These are phyloP conservation scores for Nephrotoma guestfalica DNA, from an alignment of 2,888 invertebrate genomes.

Conservation along the genomic window DNA sequence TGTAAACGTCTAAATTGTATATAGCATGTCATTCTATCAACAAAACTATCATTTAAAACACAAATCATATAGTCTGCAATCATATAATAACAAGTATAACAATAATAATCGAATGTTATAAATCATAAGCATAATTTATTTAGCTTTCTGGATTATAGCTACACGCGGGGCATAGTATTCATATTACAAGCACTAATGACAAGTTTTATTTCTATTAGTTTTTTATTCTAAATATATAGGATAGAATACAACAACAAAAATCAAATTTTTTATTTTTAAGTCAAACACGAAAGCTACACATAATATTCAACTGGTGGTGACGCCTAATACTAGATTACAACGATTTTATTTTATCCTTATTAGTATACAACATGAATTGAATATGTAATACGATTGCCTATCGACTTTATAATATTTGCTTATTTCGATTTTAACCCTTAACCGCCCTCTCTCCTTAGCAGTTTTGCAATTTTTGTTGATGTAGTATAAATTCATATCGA, in stretches of 20 bases:
- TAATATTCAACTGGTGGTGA: background rate
- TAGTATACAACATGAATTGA: too few species aligned
- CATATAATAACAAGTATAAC: background rate
- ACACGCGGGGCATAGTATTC: too few species aligned
- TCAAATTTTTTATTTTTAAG: background rate
- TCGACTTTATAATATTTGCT: too few species aligned
- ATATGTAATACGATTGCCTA: too few species aligned
- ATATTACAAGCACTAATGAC: background rate
- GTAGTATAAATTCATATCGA: too few species aligned
- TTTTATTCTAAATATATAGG: background rate
- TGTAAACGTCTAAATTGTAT: background rate
- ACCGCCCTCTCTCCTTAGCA: too few species aligned
- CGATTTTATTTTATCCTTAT: too few species aligned
- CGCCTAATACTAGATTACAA: background rate
- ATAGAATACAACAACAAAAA: background rate
- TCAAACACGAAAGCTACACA: background rate
- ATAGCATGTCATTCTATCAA: background rate
- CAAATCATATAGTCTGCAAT: background rate
- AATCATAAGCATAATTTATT: background rate
- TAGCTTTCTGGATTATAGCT: background rate
- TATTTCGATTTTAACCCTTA: too few species aligned
- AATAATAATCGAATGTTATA: background rate
- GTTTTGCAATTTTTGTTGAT: too few species aligned
- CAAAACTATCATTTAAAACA: background rate
- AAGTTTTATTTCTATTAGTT: background rate